These are phyloP conservation scores for Heliconius hermathena DNA, from an alignment of 1,140 invertebrate genomes.

Conservation along the genomic window DNA sequence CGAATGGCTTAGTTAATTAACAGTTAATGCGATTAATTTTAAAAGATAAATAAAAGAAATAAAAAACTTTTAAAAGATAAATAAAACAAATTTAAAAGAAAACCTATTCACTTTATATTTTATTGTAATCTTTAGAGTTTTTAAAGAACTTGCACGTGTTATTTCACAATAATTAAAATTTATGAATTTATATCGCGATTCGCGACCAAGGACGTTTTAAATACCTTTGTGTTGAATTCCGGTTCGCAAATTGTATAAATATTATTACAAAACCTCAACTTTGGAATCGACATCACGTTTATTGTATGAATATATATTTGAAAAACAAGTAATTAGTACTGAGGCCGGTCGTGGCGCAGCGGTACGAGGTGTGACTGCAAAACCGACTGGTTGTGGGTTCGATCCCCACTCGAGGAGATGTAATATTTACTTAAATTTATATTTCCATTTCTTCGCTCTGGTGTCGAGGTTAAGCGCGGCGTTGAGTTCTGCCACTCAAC, in stretches of 20 bases:
- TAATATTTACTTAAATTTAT: no score
- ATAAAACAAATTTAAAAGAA: background rate
- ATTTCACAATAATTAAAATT: background rate
- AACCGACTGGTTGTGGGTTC: no score
- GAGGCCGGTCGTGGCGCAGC: no score
- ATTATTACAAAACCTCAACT: background rate
- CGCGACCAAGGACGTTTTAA: background rate
- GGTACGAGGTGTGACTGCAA: no score
- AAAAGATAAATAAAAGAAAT: background rate
- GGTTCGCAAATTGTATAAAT: slow-evolving; percentile 4
- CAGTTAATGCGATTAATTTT: background rate
- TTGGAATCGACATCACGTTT: background rate
- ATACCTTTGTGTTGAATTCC: background rate
- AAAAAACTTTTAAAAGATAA: background rate
- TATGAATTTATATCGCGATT: background rate
- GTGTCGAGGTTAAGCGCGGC: no score
- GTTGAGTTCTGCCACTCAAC: no score
- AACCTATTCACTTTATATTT: no score
- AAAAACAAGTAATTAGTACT: background rate
- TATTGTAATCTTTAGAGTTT: background rate
- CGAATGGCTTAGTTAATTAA: background rate
- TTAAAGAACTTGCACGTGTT: background rate
- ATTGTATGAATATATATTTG: background rate
- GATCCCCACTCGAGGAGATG: no score
- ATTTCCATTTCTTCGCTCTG: no score